These are phyloP conservation scores for Schizopygopsis pylzovi DNA, from an alignment of 2,797 vertebrate genomes.

Conservation along the genomic window DNA sequence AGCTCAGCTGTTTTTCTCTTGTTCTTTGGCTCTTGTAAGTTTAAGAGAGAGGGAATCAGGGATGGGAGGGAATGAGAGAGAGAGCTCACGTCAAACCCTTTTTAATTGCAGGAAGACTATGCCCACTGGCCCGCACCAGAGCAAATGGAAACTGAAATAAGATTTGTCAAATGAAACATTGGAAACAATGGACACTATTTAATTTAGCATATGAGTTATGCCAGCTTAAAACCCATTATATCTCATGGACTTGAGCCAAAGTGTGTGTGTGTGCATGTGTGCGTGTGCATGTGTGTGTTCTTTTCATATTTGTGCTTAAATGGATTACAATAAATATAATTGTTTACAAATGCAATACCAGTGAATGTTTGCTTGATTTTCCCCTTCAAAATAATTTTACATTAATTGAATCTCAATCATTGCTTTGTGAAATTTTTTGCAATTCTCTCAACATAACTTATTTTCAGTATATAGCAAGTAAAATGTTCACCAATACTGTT, in stretches of 20 bases:
- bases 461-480: not conserved
- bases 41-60: not conserved
- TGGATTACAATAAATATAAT: slow-evolving; percentile 1
- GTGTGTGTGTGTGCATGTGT: not conserved
- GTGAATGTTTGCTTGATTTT: slow-evolving; percentile 27
- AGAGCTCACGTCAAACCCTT: slow-evolving; percentile 36
- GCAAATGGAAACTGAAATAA: slow-evolving; percentile 58
- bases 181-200: slow-evolving; percentile 52
- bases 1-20: not conserved
- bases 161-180: slow-evolving; percentile 55
- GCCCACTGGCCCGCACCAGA: slow-evolving; percentile 48
- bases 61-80: not conserved
- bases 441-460: not conserved
- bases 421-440: not conserved
- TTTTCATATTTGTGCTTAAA: not conserved
- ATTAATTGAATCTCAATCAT: slow-evolving; percentile 12
- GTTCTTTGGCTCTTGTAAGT: slow-evolving; percentile 10
- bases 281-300: not conserved
- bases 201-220: slow-evolving; percentile 52
- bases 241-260: slow-evolving; percentile 21
- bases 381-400: slow-evolving; percentile 5
- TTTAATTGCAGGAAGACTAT: slow-evolving; percentile 46
- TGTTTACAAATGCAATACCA: slow-evolving; percentile 30
- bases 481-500: not conserved
- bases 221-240: slow-evolving; percentile 51